Percentiles rank a stretch among this genome's conserved stretches.
Conservation (phyloP, 2,888 invertebrate genomes). For the Nasonia oneida region DNA sequence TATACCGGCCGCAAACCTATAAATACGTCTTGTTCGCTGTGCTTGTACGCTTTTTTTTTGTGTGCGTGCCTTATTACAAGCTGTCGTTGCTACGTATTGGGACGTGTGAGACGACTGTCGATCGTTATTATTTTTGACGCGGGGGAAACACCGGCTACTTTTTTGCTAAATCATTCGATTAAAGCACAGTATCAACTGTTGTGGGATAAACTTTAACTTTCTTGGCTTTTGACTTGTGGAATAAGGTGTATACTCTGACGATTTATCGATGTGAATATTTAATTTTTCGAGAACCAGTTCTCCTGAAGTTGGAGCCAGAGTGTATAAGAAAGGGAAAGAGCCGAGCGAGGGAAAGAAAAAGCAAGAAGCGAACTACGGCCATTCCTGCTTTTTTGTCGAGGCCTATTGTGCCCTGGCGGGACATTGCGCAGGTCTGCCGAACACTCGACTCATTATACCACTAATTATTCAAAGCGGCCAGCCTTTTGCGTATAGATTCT, state of each 20-base stretch:
- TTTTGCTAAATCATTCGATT: neutral
- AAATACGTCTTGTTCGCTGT: neutral
- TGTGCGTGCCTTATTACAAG: too few relatives aligned
- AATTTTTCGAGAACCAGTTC: neutral
- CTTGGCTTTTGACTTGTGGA: too few relatives aligned
- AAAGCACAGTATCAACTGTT: neutral
- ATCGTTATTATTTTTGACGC: neutral
- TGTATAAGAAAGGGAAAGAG: neutral
- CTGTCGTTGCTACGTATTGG: too few relatives aligned
- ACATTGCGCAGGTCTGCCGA: conserved; percentile 76
- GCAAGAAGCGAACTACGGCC: conserved; percentile 2
- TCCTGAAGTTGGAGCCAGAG: neutral
- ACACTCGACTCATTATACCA: conserved; percentile 79
- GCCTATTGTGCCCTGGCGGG: conserved; percentile 75
- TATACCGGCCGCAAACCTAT: neutral
- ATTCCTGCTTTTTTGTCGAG: conserved; percentile 44
- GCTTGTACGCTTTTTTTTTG: neutral
- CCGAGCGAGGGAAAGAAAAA: conserved; percentile 12
- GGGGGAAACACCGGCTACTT: too few relatives aligned
- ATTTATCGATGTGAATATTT: neutral
- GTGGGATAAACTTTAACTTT: too few relatives aligned
- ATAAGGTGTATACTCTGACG: neutral
- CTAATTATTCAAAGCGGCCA: conserved; percentile 78
- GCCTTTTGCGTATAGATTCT: conserved; percentile 59
- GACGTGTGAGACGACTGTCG: neutral